These are phyloP conservation scores for Callyntrura guangdongensis DNA, from an alignment of 2,888 invertebrate species.

Conservation along the genomic window DNA sequence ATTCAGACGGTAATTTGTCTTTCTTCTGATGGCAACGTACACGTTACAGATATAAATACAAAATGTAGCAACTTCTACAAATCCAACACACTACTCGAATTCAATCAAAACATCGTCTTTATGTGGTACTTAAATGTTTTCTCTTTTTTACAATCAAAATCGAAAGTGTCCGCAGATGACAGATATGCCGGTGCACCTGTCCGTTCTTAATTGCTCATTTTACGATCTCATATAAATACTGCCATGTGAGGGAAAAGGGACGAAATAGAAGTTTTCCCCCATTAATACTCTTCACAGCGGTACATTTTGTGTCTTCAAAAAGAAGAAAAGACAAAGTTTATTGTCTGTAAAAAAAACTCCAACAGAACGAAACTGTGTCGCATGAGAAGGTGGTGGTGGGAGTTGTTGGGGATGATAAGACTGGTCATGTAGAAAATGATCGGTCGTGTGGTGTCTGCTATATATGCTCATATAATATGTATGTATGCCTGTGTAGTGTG, in stretches of 20 bases:
- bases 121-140: conserved; percentile 36
- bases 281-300: conserved; percentile 54
- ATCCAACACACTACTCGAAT: conserved; percentile 40
- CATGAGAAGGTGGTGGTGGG: conserved; percentile 3
- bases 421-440: conserved; percentile 8
- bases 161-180: conserved; percentile 35
- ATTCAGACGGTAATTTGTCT: neutral
- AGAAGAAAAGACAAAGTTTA: conserved; percentile 58
- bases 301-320: conserved; percentile 31
- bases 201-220: conserved; percentile 75
- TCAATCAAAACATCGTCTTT: conserved; percentile 59
- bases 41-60: conserved; percentile 2
- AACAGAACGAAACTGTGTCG: conserved; percentile 24
- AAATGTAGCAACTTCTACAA: conserved; percentile 9
- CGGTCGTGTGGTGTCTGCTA: neutral
- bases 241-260: neutral
- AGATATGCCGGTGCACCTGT: conserved; percentile 65
- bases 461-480: neutral
- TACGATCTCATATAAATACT: conserved; percentile 56
- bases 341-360: conserved; percentile 70
- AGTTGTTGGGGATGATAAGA: neutral
- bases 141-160: conserved; percentile 44
- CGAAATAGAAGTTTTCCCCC: conserved; percentile 61
- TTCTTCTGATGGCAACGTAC: neutral
- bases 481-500: neutral